phyloP scores from a whole-genome alignment of 2,888 invertebrate species.

The Bellardia pandia region DNA sequence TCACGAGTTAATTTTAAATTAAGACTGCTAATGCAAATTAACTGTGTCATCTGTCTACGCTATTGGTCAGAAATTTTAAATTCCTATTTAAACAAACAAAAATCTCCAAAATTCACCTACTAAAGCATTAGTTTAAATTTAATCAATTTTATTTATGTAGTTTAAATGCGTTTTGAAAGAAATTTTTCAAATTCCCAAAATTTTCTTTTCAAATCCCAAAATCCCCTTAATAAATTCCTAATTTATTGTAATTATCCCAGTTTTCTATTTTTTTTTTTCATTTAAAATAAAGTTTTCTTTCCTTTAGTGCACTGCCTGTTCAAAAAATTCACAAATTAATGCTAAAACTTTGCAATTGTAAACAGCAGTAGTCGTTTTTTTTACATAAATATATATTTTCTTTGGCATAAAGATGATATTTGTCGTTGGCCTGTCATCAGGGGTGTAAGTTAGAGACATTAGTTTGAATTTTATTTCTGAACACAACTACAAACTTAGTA shows the following conservation, averaged over 20 bases:
- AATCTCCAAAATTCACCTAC: too few species aligned
- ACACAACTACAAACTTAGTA: conserved; percentile 11
- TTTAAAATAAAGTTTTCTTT: neutral
- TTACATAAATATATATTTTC: neutral
- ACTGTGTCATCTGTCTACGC: too few species aligned
- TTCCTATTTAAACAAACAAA: too few species aligned
- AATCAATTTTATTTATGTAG: too few species aligned
- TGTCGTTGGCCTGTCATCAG: conserved; percentile 72
- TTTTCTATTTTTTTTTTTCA: neutral
- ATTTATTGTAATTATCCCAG: neutral
- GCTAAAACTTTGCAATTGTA: conserved; percentile 43
- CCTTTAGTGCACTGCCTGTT: conserved; percentile 7
- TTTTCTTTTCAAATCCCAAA: too few species aligned
- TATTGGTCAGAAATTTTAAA: too few species aligned
- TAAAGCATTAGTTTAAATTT: too few species aligned
- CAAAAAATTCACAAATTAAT: conserved; percentile 23
- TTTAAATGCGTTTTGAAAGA: too few species aligned
- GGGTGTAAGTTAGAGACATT: conserved; percentile 66
- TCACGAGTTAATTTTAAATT: too few species aligned
- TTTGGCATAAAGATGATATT: conserved; percentile 64
- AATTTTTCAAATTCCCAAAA: too few species aligned
- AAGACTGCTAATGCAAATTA: too few species aligned
- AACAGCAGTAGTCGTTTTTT: neutral
- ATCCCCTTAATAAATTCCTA: neutral
- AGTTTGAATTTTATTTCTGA: conserved; percentile 49